These are phyloP conservation scores for Chaunax sp. DNA, from an alignment of 2,797 vertebrate genomes.

Conservation along the genomic window DNA sequence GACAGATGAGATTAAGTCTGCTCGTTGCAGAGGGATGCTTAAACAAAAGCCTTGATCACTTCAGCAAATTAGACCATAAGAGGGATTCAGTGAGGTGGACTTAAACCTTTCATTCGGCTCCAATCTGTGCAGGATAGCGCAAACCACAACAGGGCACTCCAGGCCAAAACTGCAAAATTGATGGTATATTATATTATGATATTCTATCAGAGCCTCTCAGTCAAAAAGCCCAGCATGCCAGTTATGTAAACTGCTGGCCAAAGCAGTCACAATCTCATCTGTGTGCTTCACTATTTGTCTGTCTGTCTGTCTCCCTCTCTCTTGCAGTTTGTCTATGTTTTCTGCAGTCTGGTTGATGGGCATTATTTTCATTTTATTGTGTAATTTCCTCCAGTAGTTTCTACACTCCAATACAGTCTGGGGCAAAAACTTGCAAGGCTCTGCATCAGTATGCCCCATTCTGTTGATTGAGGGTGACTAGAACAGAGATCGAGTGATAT, in stretches of 20 bases:
- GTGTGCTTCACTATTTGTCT: slow-evolving; percentile 26
- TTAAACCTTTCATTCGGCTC: slow-evolving; percentile 47
- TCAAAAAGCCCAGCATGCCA: slow-evolving; percentile 35
- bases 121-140: slow-evolving; percentile 27
- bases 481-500: slow-evolving; percentile 51
- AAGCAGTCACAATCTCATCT: slow-evolving; percentile 49
- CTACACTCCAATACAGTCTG: slow-evolving; percentile 25
- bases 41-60: slow-evolving; percentile 60
- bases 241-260: slow-evolving; percentile 38
- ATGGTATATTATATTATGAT: slow-evolving; percentile 18
- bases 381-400: slow-evolving; percentile 31
- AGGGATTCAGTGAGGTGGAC: slow-evolving; percentile 40
- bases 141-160: slow-evolving; percentile 14
- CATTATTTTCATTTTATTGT: slow-evolving; percentile 45
- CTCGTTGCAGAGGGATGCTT: slow-evolving; percentile 35
- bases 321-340: slow-evolving; percentile 14
- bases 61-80: slow-evolving; percentile 49
- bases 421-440: slow-evolving; percentile 33
- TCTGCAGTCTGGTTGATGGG: slow-evolving; percentile 21
- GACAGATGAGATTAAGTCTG: slow-evolving; percentile 56
- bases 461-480: slow-evolving; percentile 53
- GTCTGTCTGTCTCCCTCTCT: slow-evolving; percentile 13
- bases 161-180: slow-evolving; percentile 24
- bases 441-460: slow-evolving; percentile 45
- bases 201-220: slow-evolving; percentile 26